Base-by-base conservation (phyloP, 2,888 invertebrate species). In the Rhagium mordax region DNA sequence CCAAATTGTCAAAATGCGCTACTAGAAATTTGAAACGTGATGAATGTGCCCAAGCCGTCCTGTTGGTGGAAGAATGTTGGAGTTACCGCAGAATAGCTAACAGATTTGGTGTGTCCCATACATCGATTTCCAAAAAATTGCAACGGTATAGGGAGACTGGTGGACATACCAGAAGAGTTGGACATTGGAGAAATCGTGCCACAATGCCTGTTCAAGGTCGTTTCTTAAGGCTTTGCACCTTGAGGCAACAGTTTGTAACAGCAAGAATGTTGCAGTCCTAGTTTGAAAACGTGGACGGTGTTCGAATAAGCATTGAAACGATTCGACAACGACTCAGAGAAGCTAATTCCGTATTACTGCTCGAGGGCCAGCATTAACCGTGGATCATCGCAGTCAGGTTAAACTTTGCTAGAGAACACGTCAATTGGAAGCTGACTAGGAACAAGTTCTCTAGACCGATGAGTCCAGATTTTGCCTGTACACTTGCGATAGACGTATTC, bases 391-490 rank as follows among this genome's bases (percentile, higher is more conserved):
- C 18, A 55, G 55, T 24, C 20, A 8, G 49, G 57, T 62, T 24
- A 70, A 33, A 4, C 15, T 61, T 70, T 70, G 69, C 62, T 49
- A 53, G 64, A 27, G 65, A 64, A 55, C 59, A 73, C 33, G 61
- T 24, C n/a, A 61, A 69, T 33, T 73, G 72, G 18, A 62, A 33
- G 72, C 69, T 62, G 74, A 74, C 47, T 74, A 69, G 47, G 55
- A 60, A 71, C 49, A 47, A 5, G 47, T 47, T 47, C 47, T 47
- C 8, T 47, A 3, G 4, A 47, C 47, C 8, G 47, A 47, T 72
- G 69, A 74, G 72, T 72, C 69, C 55, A 61, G 64, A 60, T 74
- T 67, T 61, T 70, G 65, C 27, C 70, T 73, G 61, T 60, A 53
- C 33, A 64, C 51, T 61, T 70, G 53, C 15, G 72, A 73, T 27